Conservation (phyloP, 2,113 vertebrate species). For the Oncorhynchus keta region DNA sequence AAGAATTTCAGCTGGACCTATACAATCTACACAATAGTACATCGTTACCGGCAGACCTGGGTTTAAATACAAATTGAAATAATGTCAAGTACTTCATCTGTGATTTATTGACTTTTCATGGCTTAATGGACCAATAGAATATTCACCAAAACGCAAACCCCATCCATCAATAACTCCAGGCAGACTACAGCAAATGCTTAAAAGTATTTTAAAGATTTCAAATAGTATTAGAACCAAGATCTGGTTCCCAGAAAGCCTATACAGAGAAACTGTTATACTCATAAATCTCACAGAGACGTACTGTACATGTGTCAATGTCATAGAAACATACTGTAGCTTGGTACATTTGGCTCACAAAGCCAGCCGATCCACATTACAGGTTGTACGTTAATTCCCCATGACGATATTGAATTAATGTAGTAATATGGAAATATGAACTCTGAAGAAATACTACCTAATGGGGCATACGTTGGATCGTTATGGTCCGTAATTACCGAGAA, state of each 20-base stretch:
- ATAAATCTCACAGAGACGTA: neutral
- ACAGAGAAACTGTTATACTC: neutral
- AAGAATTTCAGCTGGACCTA: too few relatives aligned
- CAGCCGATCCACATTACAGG: neutral
- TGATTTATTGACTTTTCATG: too few relatives aligned
- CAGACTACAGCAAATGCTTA: neutral
- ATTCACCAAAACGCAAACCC: too few relatives aligned
- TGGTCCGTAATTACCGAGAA: constrained; percentile 51
- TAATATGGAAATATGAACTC: constrained; percentile 1
- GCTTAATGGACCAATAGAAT: too few relatives aligned
- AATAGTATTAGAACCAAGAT: too few relatives aligned
- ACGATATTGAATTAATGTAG: constrained; percentile 50
- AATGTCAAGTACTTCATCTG: too few relatives aligned
- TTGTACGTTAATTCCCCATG: constrained; percentile 9
- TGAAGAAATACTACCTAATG: constrained; percentile 46
- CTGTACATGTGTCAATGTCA: neutral
- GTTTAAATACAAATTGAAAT: neutral
- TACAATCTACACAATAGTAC: neutral
- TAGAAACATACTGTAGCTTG: too few relatives aligned
- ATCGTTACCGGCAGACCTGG: neutral
- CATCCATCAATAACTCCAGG: neutral
- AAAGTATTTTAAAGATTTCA: neutral
- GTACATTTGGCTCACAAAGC: neutral
- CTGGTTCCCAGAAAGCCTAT: too few relatives aligned
- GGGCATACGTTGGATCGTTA: constrained; percentile 44